Evolutionary conservation across 2,888 invertebrate genomes (phyloP), one percentile per base, ranked within the genome.

Genomic region (Mermis nigrescens): DNA sequence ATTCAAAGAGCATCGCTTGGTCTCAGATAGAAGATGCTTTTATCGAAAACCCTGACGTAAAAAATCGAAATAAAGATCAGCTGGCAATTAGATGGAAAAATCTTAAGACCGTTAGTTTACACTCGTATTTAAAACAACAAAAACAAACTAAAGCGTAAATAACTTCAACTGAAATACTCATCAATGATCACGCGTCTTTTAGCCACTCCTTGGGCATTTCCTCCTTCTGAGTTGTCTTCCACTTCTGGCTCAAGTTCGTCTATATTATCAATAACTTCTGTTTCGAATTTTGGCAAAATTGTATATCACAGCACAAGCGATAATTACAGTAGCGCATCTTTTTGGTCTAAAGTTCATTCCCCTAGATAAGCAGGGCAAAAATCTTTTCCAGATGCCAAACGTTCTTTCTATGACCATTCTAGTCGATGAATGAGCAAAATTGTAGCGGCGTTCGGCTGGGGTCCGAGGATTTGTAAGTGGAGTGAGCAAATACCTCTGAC

Each of bases 311-410:
- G 54, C 54, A 27, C 12, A n/a, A 27, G 54, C 54, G 12, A 54
- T 29, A 27, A 54, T 54, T n/a, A 54, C n/a, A 4, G 28, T 27
- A 28, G 26, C 28, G 3, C 24, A n/a, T 54, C 29, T 54, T 54
- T 54, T 29, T 4, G 54, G 54, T 24, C 7, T 4, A 54, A 54
- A 54, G 12, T 27, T 12, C n/a, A 54, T 4, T 27, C 54, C 54
- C 12, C 7, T 12, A 27, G n/a, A 7, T 27, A 54, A 28, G 4
- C 7, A n/a, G 7, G 57, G 57, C 7, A 56, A 46, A 3, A 22
- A 27, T 46, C 57, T 48, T 48, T 56, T 56, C 57, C 38, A 38
- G 7, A 48, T 26, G 2, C 57, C 57, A 56, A 56, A 56, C 3
- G 57, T 38, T 38, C 38, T 38, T 38, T 38, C 38, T 12, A 38